phyloP scores from a whole-genome alignment of 2,888 invertebrate genomes.

The Ctenicera cuprea region DNA sequence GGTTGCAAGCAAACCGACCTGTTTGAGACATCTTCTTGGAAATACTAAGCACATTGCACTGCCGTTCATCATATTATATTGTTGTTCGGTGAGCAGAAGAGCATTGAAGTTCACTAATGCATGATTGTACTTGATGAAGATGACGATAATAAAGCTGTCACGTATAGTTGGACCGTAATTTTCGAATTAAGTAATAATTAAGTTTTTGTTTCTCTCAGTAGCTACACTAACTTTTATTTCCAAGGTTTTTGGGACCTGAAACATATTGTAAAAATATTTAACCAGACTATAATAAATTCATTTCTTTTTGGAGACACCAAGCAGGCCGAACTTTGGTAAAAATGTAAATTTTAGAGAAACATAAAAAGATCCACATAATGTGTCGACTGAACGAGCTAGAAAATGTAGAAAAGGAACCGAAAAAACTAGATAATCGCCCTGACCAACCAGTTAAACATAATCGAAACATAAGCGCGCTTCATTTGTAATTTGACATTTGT shows the following conservation, averaged over 20 bases:
- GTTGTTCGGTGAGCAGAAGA: too few relatives aligned
- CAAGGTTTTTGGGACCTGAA: too few relatives aligned
- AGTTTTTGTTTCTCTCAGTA: neutral
- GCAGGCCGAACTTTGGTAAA: neutral
- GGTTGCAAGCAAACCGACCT: neutral
- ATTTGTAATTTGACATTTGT: slow-evolving; percentile 56
- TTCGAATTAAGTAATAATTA: neutral
- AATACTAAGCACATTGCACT: slow-evolving; percentile 1
- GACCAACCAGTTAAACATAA: slow-evolving; percentile 47
- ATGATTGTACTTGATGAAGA: neutral
- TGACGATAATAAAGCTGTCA: slow-evolving; percentile 5
- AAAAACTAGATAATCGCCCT: slow-evolving; percentile 37
- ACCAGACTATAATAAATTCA: too few relatives aligned
- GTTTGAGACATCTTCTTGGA: neutral
- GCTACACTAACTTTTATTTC: too few relatives aligned
- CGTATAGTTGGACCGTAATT: neutral
- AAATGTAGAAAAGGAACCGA: slow-evolving; percentile 32
- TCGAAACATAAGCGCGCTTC: slow-evolving; percentile 48
- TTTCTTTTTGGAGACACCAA: too few relatives aligned
- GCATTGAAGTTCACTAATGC: neutral
- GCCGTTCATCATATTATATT: neutral
- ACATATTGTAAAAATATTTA: too few relatives aligned
- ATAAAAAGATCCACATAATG: slow-evolving; percentile 37
- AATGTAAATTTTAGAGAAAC: slow-evolving; percentile 25
- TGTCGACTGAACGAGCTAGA: slow-evolving; percentile 33